phyloP scores from a whole-genome alignment of 1,140 invertebrate genomes.

The Atta colombica region DNA sequence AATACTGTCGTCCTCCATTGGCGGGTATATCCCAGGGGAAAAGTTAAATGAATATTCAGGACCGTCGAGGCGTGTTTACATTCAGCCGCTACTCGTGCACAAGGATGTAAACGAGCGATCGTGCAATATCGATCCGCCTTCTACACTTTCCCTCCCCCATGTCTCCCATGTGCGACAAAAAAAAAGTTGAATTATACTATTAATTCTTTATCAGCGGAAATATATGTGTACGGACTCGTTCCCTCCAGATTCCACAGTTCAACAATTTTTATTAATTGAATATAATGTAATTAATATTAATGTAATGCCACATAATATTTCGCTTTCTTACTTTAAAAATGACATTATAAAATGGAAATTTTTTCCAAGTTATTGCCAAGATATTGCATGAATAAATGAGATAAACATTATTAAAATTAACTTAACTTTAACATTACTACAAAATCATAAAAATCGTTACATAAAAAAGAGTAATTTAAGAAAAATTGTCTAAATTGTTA shows the following conservation, averaged over 20 bases:
- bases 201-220: conserved; percentile 14
- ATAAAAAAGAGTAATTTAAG: too few species aligned
- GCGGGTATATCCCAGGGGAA: conserved; percentile 38
- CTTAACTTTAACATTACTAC: too few species aligned
- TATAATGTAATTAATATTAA: too few species aligned
- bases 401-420: too few species aligned
- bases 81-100: conserved; percentile 43
- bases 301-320: too few species aligned
- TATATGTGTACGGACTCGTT: background rate
- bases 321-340: too few species aligned
- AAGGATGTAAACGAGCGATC: conserved; percentile 55
- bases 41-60: conserved; percentile 66
- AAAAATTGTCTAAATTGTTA: too few species aligned
- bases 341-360: too few species aligned
- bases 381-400: too few species aligned
- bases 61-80: conserved; percentile 46
- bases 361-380: too few species aligned
- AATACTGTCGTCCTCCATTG: conserved; percentile 45
- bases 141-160: background rate
- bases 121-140: conserved; percentile 46
- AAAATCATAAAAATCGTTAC: too few species aligned
- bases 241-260: background rate
- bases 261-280: conserved; percentile 15
- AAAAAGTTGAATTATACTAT: conserved; percentile 27
- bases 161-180: conserved; percentile 13